Percentiles rank a stretch among this genome's conserved stretches.
phyloP scores from a whole-genome alignment of 2,888 invertebrate species.

The Melanostoma scalare region DNA sequence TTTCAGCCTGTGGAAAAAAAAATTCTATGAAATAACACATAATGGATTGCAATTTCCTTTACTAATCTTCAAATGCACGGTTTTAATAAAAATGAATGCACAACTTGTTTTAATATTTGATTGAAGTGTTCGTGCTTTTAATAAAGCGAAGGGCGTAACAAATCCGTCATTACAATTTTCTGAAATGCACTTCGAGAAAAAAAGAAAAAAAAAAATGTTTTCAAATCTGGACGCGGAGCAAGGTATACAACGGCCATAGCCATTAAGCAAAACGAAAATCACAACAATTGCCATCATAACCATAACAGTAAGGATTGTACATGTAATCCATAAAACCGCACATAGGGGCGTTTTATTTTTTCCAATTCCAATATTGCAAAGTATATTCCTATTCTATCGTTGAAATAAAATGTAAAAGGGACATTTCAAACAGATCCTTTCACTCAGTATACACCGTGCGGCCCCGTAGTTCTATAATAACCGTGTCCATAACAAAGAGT shows the following conservation, averaged over 20 bases:
- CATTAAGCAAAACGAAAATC: constrained; percentile 63
- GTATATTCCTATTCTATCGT: constrained; percentile 13
- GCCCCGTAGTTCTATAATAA: constrained; percentile 50
- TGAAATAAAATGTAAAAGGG: constrained; percentile 39
- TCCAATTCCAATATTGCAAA: constrained; percentile 58
- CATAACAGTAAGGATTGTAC: constrained; percentile 51
- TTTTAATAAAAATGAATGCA: constrained; percentile 24
- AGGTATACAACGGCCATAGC: constrained; percentile 34
- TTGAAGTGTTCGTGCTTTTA: neutral
- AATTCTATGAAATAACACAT: neutral
- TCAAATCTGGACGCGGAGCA: constrained; percentile 21
- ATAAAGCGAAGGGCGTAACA: constrained; percentile 26
- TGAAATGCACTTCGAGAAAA: constrained; percentile 17
- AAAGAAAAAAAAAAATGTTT: constrained; percentile 21
- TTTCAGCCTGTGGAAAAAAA: no score
- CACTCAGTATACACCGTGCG: constrained; percentile 1
- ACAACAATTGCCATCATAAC: constrained; percentile 60
- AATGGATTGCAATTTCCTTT: neutral
- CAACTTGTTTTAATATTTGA: constrained; percentile 19
- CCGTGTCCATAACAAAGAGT: constrained; percentile 46
- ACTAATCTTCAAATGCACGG: neutral
- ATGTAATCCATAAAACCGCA: constrained; percentile 53
- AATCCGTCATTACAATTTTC: constrained; percentile 31
- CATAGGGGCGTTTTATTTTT: constrained; percentile 62
- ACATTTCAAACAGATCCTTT: constrained; percentile 33